phyloP scores from a whole-genome alignment of 2,113 vertebrate genomes.

The Ovis canadensis region DNA sequence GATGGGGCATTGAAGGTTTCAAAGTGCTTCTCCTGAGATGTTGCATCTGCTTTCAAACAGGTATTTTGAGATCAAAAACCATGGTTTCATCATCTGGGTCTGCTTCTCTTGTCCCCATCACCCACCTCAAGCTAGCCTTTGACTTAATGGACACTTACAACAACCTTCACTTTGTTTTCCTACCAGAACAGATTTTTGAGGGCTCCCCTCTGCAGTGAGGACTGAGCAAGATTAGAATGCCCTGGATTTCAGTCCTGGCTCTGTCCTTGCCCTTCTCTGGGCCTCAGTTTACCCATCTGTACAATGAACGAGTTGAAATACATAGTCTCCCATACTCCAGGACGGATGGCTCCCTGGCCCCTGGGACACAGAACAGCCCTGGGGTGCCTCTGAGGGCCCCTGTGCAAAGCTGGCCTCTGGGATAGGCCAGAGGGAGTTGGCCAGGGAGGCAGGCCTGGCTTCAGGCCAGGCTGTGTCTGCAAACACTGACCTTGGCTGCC shows the following conservation, averaged over 20 bases:
- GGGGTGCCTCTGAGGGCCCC: not conserved
- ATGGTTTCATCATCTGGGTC: not conserved
- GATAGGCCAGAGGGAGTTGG: constrained; percentile 55
- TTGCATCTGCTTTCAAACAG: not conserved
- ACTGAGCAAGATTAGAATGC: not conserved
- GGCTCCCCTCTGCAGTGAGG: not conserved
- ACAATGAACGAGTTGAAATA: not conserved
- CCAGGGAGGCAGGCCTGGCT: constrained; percentile 65
- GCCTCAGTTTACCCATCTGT: not conserved
- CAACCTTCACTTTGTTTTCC: not conserved
- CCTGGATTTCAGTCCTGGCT: not conserved
- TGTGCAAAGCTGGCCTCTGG: constrained; percentile 25
- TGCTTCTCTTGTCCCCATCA: not conserved
- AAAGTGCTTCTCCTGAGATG: not conserved
- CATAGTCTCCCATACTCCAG: not conserved
- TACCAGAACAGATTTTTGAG: not conserved
- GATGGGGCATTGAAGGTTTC: not conserved
- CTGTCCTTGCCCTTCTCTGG: not conserved
- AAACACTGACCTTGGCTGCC: constrained; percentile 81
- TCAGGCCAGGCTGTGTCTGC: constrained; percentile 72
- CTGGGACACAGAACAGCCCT: not conserved
- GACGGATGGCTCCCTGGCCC: not conserved
- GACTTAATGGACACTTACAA: not conserved
- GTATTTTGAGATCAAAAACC: not conserved
- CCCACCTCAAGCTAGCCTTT: not conserved